A percentile compares a stretch with the other conserved stretches of the same genome.
Evolutionary conservation across 2,113 vertebrate genomes (phyloP).

Genomic region (Tragulus kanchil): DNA sequence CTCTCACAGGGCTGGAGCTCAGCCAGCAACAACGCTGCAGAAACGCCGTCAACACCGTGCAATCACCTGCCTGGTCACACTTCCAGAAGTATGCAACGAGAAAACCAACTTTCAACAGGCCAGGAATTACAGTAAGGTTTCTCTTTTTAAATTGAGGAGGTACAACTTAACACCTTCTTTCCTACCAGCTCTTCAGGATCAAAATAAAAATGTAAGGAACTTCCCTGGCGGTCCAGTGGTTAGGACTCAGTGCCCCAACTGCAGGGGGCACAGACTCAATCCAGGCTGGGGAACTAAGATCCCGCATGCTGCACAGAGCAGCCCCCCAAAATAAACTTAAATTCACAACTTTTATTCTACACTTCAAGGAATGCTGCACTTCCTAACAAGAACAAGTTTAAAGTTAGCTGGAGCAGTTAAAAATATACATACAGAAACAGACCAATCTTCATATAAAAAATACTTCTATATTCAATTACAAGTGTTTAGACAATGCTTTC

Average conservation of each 20-base stretch:
- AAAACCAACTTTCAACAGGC: background rate
- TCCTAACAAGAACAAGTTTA: background rate
- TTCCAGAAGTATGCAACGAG: background rate
- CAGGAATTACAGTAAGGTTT: background rate
- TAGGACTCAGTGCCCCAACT: background rate
- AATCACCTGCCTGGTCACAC: background rate
- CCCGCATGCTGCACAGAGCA: background rate
- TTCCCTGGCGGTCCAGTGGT: background rate
- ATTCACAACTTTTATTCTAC: background rate
- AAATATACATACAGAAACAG: too few relatives aligned
- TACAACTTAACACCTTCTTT: background rate
- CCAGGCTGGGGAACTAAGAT: background rate
- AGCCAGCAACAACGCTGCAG: background rate
- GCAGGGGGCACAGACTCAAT: background rate
- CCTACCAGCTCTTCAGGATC: background rate
- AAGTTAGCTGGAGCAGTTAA: background rate
- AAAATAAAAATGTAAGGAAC: background rate
- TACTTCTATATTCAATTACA: background rate
- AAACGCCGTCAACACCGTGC: accelerated
- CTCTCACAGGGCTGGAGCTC: accelerated
- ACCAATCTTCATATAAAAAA: background rate
- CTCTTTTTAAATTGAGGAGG: background rate
- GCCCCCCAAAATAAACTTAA: background rate
- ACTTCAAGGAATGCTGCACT: background rate
- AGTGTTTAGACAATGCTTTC: background rate